Percentiles rank a stretch among this genome's conserved stretches.
Evolutionary conservation across 2,888 invertebrate genomes (phyloP).

Genomic region (Tachina fera): DNA sequence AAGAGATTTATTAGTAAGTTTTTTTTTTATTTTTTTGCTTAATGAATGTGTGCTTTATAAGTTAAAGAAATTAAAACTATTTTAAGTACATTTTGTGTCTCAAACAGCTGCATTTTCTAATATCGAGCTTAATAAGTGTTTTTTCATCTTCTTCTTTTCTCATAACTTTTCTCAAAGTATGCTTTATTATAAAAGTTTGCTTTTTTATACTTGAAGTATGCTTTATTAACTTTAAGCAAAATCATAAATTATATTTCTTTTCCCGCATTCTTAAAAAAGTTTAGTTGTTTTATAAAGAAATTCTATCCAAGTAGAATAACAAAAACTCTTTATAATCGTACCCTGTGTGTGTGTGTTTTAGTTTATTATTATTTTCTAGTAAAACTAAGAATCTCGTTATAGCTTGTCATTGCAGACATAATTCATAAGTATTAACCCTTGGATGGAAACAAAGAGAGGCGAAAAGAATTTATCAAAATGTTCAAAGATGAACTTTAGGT

Average conservation of each 20-base stretch:
- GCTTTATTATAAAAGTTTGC: constrained; percentile 43
- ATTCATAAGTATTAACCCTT: constrained; percentile 43
- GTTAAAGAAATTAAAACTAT: constrained; percentile 49
- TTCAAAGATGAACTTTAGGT: not conserved
- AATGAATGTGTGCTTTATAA: not conserved
- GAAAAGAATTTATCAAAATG: not conserved
- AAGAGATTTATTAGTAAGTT: constrained; percentile 47
- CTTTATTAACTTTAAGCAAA: constrained; percentile 53
- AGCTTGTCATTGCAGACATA: constrained; percentile 44
- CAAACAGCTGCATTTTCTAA: constrained; percentile 19
- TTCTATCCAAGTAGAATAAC: constrained; percentile 44
- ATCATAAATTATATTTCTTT: constrained; percentile 56
- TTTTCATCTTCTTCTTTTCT: constrained; percentile 6
- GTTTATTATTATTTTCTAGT: constrained; percentile 20
- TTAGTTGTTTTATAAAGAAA: constrained; percentile 23
- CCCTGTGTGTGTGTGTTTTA: constrained; percentile 38
- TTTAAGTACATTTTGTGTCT: constrained; percentile 38
- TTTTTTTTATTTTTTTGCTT: not conserved
- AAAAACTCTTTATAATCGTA: constrained; percentile 21
- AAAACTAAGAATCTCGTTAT: constrained; percentile 36
- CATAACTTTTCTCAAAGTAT: constrained; percentile 50
- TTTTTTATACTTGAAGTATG: constrained; percentile 45
- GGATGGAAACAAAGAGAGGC: constrained; percentile 1
- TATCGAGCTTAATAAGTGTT: constrained; percentile 24
- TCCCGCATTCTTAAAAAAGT: constrained; percentile 6